Conservation (phyloP, 2,797 vertebrate genomes). For the Sebastes paucispinis region DNA sequence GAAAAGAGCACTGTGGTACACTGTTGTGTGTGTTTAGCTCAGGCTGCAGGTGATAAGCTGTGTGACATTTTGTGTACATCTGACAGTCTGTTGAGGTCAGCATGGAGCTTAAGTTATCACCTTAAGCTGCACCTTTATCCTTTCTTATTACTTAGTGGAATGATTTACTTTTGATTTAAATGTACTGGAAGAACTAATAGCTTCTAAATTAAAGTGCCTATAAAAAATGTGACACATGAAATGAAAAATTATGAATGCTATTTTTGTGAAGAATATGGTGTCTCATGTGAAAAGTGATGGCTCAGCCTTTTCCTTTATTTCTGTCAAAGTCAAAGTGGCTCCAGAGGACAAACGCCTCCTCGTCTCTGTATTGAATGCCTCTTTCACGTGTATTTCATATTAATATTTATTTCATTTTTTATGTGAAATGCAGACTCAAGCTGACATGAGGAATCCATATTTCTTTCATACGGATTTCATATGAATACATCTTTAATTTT, state of each 20-base stretch:
- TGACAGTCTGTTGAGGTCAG: constrained; percentile 10
- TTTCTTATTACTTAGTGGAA: not conserved
- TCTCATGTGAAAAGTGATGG: not conserved
- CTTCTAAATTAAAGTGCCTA: not conserved
- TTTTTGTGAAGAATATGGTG: not conserved
- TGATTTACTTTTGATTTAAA: too few relatives aligned
- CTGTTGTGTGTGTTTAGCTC: not conserved
- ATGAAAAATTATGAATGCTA: not conserved
- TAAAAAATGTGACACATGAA: not conserved
- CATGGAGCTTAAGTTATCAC: not conserved
- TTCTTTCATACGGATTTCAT: not conserved
- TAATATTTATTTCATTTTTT: not conserved
- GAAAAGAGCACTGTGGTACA: not conserved
- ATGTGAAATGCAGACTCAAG: not conserved
- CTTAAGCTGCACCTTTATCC: not conserved
- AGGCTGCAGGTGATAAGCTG: not conserved
- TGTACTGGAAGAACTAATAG: too few relatives aligned
- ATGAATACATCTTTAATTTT: not conserved
- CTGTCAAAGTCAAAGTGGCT: constrained; percentile 8
- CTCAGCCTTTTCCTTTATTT: not conserved
- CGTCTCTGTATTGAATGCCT: constrained; percentile 1
- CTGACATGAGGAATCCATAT: not conserved
- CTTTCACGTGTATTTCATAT: not conserved
- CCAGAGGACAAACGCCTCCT: constrained; percentile 9
- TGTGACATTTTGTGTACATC: not conserved